Evolutionary conservation across 2,888 invertebrate species (phyloP), one percentile per base, ranked within the genome.

Genomic region (Volucella bombylans): DNA sequence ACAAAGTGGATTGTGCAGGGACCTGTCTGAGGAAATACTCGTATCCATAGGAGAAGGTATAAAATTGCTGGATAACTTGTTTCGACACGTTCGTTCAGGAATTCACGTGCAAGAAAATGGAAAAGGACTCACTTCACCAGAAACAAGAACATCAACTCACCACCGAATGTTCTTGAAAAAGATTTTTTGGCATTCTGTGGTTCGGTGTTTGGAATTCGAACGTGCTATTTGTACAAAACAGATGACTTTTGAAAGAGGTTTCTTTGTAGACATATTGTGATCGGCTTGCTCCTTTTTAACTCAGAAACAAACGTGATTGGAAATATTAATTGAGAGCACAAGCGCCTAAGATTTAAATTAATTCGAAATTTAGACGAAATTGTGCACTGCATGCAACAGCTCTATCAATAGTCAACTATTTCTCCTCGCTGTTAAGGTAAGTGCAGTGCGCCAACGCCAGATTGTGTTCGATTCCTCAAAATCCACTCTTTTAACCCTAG

Each of bases 31-130:
- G 57, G 50, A 74, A 67, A 50, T 50, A 52, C 23, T 38, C 54
- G 52, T 59, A 61, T 38, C 49, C 49, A 41, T 12, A 57, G 62
- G 15, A 45, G 45, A 54, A 18, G 31, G 45, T 43, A 9, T 23
- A 23, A 74, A 69, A 65, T 67, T 82, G 62, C 61, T 45, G 55
- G 18, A 52, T 41, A 73, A 80, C 83, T 62, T 71, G 83, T 76
- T 76, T 49, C 67, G 65, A 85, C 83, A 80, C 71, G 83, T 80
- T 61, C 55, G 15, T 64, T 43, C 15, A 43, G 39, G 57, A 45
- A 52, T 38, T 65, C 14, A 45, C 39, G 43, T 31, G 43, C 15
- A 31, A 59, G 14, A n/a, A 12, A 11, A 41, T 41, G 14, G 12
- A 6, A 50, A 50, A 61, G 18, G 52, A 71, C 38, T 38, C 45